phyloP scores from a whole-genome alignment of 2,797 vertebrate species.

The Poeciliopsis presidionis region DNA sequence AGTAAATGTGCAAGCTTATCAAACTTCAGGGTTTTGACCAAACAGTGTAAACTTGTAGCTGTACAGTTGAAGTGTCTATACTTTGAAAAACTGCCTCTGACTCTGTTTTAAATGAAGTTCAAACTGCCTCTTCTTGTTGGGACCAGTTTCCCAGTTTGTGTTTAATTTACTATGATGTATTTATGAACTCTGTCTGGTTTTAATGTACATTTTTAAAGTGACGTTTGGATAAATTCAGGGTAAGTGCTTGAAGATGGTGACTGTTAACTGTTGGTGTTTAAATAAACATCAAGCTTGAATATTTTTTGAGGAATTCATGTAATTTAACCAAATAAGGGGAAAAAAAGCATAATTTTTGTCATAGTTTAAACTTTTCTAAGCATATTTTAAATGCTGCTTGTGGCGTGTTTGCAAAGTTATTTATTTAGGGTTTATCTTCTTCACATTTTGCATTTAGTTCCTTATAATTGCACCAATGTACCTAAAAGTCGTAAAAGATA shows the following conservation, averaged over 20 bases:
- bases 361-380: background rate
- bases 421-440: background rate
- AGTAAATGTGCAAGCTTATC: constrained; percentile 19
- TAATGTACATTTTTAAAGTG: constrained; percentile 47
- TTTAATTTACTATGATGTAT: constrained; percentile 61
- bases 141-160: constrained; percentile 23
- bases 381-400: background rate
- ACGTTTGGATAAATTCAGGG: constrained; percentile 20
- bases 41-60: constrained; percentile 16
- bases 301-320: background rate
- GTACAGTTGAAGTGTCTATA: constrained; percentile 26
- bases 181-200: constrained; percentile 43
- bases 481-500: background rate
- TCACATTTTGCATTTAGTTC: background rate
- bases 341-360: background rate
- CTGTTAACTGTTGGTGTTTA: constrained; percentile 10
- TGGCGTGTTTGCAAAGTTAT: background rate
- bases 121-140: constrained; percentile 31
- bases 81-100: constrained; percentile 45
- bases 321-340: background rate
- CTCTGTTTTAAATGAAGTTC: constrained; percentile 22
- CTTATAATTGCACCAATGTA: background rate
- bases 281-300: background rate
- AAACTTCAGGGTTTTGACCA: constrained; percentile 15
- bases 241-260: constrained; percentile 10